Percentiles rank a stretch among this genome's conserved stretches.
phyloP scores from a whole-genome alignment of 1,140 invertebrate genomes.

The Drosophila willistoni region DNA sequence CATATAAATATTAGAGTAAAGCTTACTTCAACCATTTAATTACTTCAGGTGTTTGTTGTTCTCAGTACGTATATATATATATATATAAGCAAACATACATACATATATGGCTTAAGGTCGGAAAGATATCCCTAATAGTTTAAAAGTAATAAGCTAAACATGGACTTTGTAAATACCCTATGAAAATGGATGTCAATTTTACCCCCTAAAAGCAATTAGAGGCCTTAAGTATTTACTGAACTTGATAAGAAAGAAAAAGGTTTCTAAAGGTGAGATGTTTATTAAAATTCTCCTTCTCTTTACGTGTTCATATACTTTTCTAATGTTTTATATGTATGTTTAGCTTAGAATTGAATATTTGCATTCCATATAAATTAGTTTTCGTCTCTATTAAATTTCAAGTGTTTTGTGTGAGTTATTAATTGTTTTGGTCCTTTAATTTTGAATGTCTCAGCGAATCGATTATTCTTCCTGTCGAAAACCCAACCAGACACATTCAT shows the following conservation, averaged over 20 bases:
- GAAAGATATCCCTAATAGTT: constrained; percentile 1
- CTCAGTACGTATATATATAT: background rate
- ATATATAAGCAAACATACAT: too few relatives aligned
- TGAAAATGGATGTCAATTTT: background rate
- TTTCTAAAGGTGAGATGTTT: too few relatives aligned
- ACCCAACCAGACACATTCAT: constrained; percentile 7
- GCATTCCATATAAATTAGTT: background rate
- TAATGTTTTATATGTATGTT: too few relatives aligned
- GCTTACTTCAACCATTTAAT: constrained; percentile 79
- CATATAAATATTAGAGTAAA: constrained; percentile 74
- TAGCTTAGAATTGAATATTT: too few relatives aligned
- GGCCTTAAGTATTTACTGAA: too few relatives aligned
- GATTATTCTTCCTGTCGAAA: constrained; percentile 14
- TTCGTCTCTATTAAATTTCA: background rate
- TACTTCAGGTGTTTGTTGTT: constrained; percentile 69
- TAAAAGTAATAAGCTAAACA: background rate
- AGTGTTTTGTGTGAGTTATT: background rate
- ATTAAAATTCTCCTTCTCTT: too few relatives aligned
- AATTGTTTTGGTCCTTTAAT: constrained; percentile 10
- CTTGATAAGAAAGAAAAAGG: too few relatives aligned
- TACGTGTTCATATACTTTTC: background rate
- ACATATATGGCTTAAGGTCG: background rate
- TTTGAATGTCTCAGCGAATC: constrained; percentile 10
- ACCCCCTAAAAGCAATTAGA: too few relatives aligned
- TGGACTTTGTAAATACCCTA: background rate